These are phyloP conservation scores for Caenorhabditis sp. DNA, from an alignment of 2,888 invertebrate genomes.

Conservation along the genomic window DNA sequence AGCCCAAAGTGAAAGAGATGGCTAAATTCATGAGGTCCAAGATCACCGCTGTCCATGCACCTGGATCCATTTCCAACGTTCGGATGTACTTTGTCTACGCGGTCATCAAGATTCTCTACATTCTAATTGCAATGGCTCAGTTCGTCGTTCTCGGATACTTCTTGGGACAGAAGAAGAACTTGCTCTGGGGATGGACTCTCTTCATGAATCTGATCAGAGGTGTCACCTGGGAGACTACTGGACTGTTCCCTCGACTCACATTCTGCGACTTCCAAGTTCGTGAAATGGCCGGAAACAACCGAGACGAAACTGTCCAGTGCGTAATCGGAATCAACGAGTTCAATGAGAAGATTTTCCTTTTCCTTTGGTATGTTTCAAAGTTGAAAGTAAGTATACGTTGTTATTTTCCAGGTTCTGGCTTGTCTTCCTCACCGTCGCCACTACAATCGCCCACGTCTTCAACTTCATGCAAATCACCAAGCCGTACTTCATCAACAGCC, in stretches of 20 bases:
- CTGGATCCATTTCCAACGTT: background rate
- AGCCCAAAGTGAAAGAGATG: constrained; percentile 53
- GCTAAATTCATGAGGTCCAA: constrained; percentile 24
- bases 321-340: constrained; percentile 65
- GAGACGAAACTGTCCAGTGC: constrained; percentile 48
- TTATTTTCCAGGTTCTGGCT: constrained; percentile 83
- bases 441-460: constrained; percentile 84
- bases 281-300: constrained; percentile 35
- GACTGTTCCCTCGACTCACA: constrained; percentile 60
- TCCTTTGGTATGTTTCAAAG: constrained; percentile 49
- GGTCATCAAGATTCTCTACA: constrained; percentile 59
- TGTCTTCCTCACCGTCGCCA: constrained; percentile 84
- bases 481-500: constrained; percentile 22
- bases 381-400: background rate
- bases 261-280: constrained; percentile 55
- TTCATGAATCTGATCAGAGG: constrained; percentile 28
- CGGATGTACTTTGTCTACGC: constrained; percentile 20
- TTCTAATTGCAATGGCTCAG: constrained; percentile 78
- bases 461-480: constrained; percentile 80
- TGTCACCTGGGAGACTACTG: constrained; percentile 69
- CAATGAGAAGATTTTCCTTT: constrained; percentile 79
- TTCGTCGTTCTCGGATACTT: constrained; percentile 80
- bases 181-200: constrained; percentile 76
- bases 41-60: constrained; percentile 19
- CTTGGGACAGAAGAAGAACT: constrained; percentile 75